phyloP scores from a whole-genome alignment of 2,797 vertebrate genomes.

The Chaunax sp. region DNA sequence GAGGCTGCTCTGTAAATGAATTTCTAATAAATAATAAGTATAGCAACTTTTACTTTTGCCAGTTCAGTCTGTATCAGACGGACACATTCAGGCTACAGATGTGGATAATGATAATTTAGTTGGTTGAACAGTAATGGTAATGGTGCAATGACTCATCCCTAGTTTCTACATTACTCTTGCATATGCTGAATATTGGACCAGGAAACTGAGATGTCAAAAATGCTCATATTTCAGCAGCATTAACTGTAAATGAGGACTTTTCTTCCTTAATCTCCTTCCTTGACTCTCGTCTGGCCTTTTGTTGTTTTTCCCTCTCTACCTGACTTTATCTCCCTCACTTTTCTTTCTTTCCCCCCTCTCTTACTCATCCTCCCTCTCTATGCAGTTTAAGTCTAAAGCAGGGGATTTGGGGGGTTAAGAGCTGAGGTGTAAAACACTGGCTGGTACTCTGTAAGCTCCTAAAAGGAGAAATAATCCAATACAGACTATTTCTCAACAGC shows the following conservation, averaged over 20 bases:
- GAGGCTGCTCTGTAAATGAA: too few species aligned
- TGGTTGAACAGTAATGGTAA: too few species aligned
- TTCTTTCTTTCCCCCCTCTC: constrained; percentile 1
- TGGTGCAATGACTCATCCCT: too few species aligned
- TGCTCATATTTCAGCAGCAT: not conserved
- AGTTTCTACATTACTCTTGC: too few species aligned
- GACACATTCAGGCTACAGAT: too few species aligned
- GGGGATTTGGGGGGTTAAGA: constrained; percentile 74
- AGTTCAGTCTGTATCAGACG: too few species aligned
- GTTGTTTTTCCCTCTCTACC: not conserved
- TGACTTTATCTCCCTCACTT: not conserved
- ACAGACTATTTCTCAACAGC: constrained; percentile 73
- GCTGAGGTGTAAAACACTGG: constrained; percentile 73
- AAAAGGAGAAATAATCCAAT: constrained; percentile 75
- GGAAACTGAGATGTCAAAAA: too few species aligned
- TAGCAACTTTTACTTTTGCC: too few species aligned
- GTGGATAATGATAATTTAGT: too few species aligned
- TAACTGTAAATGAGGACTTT: constrained; percentile 23
- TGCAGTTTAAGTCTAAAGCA: constrained; percentile 71
- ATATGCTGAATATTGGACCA: too few species aligned
- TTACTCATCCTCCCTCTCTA: constrained; percentile 26
- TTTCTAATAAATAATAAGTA: too few species aligned
- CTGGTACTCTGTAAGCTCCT: constrained; percentile 71
- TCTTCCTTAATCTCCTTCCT: constrained; percentile 15
- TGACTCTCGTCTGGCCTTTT: not conserved